Conservation (phyloP, 2,888 invertebrate genomes). For the Nysson spinosus region DNA sequence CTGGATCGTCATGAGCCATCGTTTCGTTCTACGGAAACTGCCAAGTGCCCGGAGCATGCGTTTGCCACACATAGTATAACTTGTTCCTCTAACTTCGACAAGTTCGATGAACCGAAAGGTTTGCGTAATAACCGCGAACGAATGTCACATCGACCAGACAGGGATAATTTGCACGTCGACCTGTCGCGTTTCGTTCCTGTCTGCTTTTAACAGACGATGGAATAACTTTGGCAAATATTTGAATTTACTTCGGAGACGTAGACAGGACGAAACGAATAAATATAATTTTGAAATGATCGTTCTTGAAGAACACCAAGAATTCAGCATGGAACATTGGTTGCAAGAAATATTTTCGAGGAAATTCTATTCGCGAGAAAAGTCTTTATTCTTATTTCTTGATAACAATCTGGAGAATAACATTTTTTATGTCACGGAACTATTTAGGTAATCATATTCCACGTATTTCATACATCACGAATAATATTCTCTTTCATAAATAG, state of each 20-base stretch:
- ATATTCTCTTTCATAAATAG: background rate
- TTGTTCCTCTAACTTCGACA: conserved; percentile 7
- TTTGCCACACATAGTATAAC: conserved; percentile 13
- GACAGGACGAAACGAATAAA: background rate
- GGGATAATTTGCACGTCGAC: background rate
- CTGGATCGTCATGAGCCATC: conserved; percentile 22
- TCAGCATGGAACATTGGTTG: too few species aligned
- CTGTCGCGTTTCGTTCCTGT: background rate
- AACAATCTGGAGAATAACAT: too few species aligned
- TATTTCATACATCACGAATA: too few species aligned
- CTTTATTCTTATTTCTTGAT: too few species aligned
- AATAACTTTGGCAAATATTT: conserved; percentile 17
- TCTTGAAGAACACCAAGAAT: too few species aligned
- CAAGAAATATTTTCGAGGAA: too few species aligned
- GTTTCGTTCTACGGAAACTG: conserved; percentile 12
- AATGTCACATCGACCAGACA: background rate
- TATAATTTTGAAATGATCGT: too few species aligned
- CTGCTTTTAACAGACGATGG: background rate
- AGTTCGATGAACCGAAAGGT: background rate
- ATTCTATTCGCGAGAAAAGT: too few species aligned
- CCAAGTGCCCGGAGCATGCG: conserved; percentile 11
- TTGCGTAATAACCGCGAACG: conserved; percentile 1
- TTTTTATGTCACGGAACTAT: too few species aligned
- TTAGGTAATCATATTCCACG: too few species aligned
- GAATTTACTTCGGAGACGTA: too few species aligned